Base-by-base conservation (phyloP, 2,113 vertebrate species). In the Furnarius figulus region DNA sequence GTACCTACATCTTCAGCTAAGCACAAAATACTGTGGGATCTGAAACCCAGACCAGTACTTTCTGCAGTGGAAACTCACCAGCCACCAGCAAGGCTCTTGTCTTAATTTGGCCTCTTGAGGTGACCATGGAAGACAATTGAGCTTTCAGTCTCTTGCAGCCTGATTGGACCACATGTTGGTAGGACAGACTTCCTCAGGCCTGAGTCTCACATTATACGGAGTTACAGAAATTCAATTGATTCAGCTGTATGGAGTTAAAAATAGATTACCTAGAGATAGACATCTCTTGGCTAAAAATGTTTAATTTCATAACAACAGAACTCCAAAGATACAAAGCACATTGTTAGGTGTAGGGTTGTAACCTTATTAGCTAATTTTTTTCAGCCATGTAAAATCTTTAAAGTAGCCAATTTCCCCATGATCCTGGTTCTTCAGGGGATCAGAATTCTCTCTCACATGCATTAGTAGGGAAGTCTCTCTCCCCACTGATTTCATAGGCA, bases 331-430 rank as follows among this genome's bases (percentile, higher is more conserved):
- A 61, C 4, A 13, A 4, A 47, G 37, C 65, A 30, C 5, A 3
- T 50, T 46, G 31, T 14, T 71, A 42, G 4, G 2, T 79, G 6
- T 10, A 71, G 3, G 8, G 10, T 2, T 2, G 0, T 52, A 35
- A 63, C 39, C 33, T 81, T 33, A 67, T 59, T 71, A 14, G 7
- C 24, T 42, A 22, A 52, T 5, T 0, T 35, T 66, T 85, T 55
- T 59, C 23, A 85, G 6, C 9, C 23, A 33, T 5, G 3, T 50
- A 33, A 81, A 72, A 9, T 23, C 19, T 73, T 68, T 33, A 40
- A 63, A 22, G 7, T 74, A 55, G 11, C 8, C 67, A 33, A 6
- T 66, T 89, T 86, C 12, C 13, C 18, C 23, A 39, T 33, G 8
- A 53, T 53, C 23, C 11, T n/a, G 15, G 7, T 12, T 50, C 27